Conservation (phyloP, 1,140 invertebrate genomes). For the Alviniconcha marisindica region DNA sequence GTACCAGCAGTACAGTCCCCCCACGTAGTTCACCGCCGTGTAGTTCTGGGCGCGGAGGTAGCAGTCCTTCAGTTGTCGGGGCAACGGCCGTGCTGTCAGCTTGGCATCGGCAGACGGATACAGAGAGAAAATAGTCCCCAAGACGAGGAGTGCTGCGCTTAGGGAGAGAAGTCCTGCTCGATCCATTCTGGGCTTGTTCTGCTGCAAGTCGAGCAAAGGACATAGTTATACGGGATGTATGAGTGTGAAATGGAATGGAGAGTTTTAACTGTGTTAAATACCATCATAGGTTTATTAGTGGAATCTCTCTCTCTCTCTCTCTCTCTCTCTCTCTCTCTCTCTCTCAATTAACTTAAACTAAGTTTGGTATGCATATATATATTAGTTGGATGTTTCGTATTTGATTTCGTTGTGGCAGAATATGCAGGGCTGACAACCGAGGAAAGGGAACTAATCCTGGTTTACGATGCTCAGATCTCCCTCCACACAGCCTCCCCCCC, state of each 20-base stretch:
- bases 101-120: slow-evolving; percentile 24
- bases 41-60: slow-evolving; percentile 31
- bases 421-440: too few species aligned
- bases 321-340: too few species aligned
- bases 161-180: neutral
- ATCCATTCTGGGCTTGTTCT: neutral
- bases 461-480: too few species aligned
- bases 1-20: slow-evolving; percentile 34
- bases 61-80: slow-evolving; percentile 31
- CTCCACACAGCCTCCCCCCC: too few species aligned
- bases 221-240: neutral
- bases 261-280: neutral
- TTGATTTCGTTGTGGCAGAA: too few species aligned
- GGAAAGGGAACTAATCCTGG: too few species aligned
- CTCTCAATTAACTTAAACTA: too few species aligned
- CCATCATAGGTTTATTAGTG: too few species aligned
- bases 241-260: neutral
- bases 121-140: slow-evolving; percentile 20
- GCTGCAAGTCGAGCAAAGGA: neutral
- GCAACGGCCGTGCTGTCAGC: neutral
- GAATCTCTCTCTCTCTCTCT: too few species aligned
- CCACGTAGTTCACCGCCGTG: slow-evolving; percentile 20
- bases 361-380: too few species aligned
- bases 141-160: neutral
- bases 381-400: too few species aligned